Percentiles rank a stretch among this genome's conserved stretches.
phyloP scores from a whole-genome alignment of 2,888 invertebrate genomes.

The Dromius quadrimaculatus region DNA sequence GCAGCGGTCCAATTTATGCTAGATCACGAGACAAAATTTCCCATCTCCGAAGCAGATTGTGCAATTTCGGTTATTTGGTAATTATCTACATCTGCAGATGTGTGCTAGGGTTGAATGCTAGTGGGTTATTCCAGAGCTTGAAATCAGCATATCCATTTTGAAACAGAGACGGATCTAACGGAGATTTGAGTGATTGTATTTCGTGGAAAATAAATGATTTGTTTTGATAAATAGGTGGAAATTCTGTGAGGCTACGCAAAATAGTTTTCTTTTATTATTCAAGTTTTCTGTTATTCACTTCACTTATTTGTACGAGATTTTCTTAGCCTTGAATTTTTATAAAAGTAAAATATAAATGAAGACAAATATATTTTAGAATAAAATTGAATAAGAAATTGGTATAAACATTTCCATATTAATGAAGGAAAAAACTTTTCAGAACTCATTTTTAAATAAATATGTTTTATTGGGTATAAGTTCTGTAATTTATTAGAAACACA shows the following conservation, averaged over 20 bases:
- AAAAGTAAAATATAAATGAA: too few relatives aligned
- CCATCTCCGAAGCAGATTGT: slow-evolving; percentile 1
- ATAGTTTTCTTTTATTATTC: too few relatives aligned
- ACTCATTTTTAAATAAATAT: too few relatives aligned
- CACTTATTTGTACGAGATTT: too few relatives aligned
- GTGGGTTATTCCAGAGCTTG: slow-evolving; percentile 30
- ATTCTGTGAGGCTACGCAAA: slow-evolving; percentile 7
- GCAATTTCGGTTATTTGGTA: not conserved
- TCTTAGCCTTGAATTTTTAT: too few relatives aligned
- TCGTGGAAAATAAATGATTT: slow-evolving; percentile 13
- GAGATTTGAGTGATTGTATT: slow-evolving; percentile 12
- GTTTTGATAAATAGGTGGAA: slow-evolving; percentile 2
- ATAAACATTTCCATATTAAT: too few relatives aligned
- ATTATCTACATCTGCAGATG: slow-evolving; percentile 26
- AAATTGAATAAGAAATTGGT: too few relatives aligned
- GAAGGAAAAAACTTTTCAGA: too few relatives aligned
- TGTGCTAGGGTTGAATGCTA: slow-evolving; percentile 2
- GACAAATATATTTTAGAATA: too few relatives aligned
- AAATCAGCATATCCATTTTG: slow-evolving; percentile 19
- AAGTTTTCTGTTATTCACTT: too few relatives aligned
- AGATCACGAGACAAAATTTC: slow-evolving; percentile 21
- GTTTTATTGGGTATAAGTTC: too few relatives aligned
- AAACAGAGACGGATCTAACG: slow-evolving; percentile 31
- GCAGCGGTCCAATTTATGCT: slow-evolving; percentile 9
- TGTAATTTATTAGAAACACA: too few relatives aligned